phyloP scores from a whole-genome alignment of 1,140 invertebrate genomes.

The Pygmarrhopalites habei region DNA sequence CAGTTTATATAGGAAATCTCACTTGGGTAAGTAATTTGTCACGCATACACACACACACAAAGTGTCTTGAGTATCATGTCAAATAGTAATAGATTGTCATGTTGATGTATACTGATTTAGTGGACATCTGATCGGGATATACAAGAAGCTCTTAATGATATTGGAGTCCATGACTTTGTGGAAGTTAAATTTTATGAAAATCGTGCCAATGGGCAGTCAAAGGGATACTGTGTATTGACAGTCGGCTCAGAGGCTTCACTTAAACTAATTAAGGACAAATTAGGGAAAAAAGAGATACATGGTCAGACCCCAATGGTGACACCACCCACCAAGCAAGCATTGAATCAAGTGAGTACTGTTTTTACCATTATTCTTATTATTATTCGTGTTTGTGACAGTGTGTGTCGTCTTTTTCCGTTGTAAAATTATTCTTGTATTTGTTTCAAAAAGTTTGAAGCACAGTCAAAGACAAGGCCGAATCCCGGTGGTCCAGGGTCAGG shows the following conservation, averaged over 20 bases:
- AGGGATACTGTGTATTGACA: slow-evolving; percentile 91
- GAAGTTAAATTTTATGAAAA: slow-evolving; percentile 99
- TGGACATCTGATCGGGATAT: slow-evolving; percentile 98
- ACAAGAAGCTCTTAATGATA: slow-evolving; percentile 69
- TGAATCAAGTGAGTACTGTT: slow-evolving; percentile 49
- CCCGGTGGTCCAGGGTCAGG: slow-evolving; percentile 43
- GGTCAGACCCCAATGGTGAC: slow-evolving; percentile 91
- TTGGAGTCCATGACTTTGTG: slow-evolving; percentile 87
- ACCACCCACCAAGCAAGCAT: slow-evolving; percentile 85
- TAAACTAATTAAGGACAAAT: slow-evolving; percentile 78
- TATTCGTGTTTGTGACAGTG: no score
- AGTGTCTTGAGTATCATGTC: neutral
- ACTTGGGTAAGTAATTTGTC: slow-evolving; percentile 53
- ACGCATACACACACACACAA: slow-evolving; percentile 15
- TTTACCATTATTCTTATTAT: no score
- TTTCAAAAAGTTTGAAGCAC: slow-evolving; percentile 66
- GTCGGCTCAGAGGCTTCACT: slow-evolving; percentile 86
- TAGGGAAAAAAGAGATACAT: slow-evolving; percentile 90
- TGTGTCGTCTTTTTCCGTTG: no score
- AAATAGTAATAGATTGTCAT: neutral
- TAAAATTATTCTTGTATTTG: no score
- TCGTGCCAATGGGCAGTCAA: slow-evolving; percentile 96
- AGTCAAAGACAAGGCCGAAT: slow-evolving; percentile 76
- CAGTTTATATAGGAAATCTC: slow-evolving; percentile 91
- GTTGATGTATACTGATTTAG: slow-evolving; percentile 48